Conservation (phyloP, 2,888 invertebrate species). For the Troilus luridus region DNA sequence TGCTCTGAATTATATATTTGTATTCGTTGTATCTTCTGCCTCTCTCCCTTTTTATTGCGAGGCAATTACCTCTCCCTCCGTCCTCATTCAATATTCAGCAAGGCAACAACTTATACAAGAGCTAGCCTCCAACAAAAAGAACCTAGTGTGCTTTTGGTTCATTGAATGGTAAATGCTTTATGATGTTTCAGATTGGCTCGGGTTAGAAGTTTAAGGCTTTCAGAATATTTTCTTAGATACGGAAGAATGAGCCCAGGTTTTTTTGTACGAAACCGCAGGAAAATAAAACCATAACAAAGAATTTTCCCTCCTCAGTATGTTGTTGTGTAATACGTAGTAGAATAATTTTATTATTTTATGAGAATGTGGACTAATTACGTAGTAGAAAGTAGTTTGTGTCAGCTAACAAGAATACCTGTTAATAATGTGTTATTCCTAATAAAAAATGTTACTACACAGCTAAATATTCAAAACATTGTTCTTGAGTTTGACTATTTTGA, state of each 20-base stretch:
- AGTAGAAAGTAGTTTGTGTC: too few relatives aligned
- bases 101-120: slow-evolving; percentile 23
- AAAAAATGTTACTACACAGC: too few relatives aligned
- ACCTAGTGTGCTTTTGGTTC: background rate
- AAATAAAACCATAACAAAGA: background rate
- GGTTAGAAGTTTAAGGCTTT: background rate
- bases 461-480: too few relatives aligned
- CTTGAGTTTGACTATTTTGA: too few relatives aligned
- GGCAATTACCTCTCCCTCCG: slow-evolving; percentile 22
- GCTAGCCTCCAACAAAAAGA: slow-evolving; percentile 37
- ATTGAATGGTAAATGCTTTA: slow-evolving; percentile 24
- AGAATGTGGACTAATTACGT: too few relatives aligned
- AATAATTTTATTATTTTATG: too few relatives aligned
- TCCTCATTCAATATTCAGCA: slow-evolving; percentile 2
- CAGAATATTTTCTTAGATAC: background rate
- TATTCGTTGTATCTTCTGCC: slow-evolving; percentile 20
- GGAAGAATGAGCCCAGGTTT: background rate
- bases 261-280: background rate
- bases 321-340: too few relatives aligned
- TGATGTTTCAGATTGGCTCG: slow-evolving; percentile 29
- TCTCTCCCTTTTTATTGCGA: slow-evolving; percentile 23
- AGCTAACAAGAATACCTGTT: too few relatives aligned
- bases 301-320: background rate
- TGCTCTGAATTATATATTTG: slow-evolving; percentile 13
- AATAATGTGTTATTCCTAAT: too few relatives aligned